A percentile compares a stretch with the other conserved stretches of the same genome.
These are phyloP conservation scores for Chionis minor DNA, from an alignment of 2,113 vertebrate species.

Conservation along the genomic window DNA sequence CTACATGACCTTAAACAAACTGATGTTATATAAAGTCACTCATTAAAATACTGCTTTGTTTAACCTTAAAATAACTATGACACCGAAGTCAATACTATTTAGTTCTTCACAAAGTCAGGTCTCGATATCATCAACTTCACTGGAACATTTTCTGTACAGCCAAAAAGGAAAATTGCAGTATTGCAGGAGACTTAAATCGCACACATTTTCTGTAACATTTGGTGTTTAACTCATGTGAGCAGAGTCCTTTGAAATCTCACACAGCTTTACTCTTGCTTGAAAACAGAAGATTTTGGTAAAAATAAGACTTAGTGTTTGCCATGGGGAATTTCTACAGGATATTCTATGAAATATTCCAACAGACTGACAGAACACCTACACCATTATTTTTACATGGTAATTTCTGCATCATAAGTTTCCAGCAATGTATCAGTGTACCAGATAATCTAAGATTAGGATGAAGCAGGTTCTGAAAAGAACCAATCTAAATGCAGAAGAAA, in stretches of 20 bases:
- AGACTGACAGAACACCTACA: not conserved
- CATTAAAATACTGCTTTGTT: not conserved
- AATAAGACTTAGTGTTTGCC: not conserved
- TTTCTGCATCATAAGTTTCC: not conserved
- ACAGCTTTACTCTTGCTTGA: not conserved
- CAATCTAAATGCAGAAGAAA: not conserved
- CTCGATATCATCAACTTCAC: not conserved
- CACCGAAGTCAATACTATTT: not conserved
- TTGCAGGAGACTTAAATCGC: not conserved
- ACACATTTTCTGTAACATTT: not conserved
- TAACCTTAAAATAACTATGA: not conserved
- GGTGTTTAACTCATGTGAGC: not conserved
- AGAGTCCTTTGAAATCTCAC: not conserved
- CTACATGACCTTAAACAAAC: constrained; percentile 28
- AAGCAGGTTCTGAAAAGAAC: not conserved
- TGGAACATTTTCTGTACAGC: not conserved
- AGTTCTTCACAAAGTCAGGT: not conserved
- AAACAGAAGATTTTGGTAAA: not conserved
- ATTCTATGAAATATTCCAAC: not conserved
- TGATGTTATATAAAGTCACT: constrained; percentile 1
- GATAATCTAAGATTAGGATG: not conserved
- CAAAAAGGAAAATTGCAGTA: not conserved
- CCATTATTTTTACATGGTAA: not conserved
- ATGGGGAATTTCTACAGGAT: not conserved
- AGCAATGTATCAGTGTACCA: not conserved